Evolutionary conservation across 2,888 invertebrate genomes (phyloP).

Genomic region (Eulithis prunata): DNA sequence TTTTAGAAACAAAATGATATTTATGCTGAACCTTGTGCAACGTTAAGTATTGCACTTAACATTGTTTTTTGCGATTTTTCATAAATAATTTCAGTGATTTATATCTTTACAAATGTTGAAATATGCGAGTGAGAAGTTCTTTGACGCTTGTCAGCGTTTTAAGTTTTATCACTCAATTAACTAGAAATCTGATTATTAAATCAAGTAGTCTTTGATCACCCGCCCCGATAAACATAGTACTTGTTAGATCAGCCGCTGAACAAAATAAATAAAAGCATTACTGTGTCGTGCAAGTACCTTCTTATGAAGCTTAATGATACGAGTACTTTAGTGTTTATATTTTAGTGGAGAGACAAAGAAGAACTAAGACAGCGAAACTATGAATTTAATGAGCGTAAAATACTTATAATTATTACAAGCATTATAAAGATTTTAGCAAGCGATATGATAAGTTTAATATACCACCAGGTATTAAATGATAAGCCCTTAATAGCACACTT

Average conservation of each 20-base stretch:
- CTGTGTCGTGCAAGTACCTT: background rate
- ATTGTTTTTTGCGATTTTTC: too few species aligned
- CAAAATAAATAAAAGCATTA: slow-evolving; percentile 12
- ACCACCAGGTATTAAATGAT: slow-evolving; percentile 57
- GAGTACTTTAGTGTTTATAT: too few species aligned
- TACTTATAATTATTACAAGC: slow-evolving; percentile 22
- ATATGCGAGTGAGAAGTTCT: too few species aligned
- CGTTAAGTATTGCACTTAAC: too few species aligned
- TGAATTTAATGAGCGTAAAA: slow-evolving; percentile 1
- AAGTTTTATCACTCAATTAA: slow-evolving; percentile 3
- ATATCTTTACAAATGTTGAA: too few species aligned
- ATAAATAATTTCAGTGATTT: too few species aligned
- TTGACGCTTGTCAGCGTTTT: too few species aligned
- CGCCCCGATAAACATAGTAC: slow-evolving; percentile 5
- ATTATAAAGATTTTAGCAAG: slow-evolving; percentile 53
- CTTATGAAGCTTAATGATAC: too few species aligned
- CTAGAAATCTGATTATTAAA: slow-evolving; percentile 6
- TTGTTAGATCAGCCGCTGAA: slow-evolving; percentile 11
- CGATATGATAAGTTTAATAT: slow-evolving; percentile 57
- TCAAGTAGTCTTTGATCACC: slow-evolving; percentile 16
- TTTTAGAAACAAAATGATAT: too few species aligned
- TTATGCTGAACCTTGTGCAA: too few species aligned
- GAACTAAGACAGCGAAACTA: background rate
- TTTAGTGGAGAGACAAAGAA: too few species aligned
- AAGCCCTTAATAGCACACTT: slow-evolving; percentile 34